Percentiles rank a stretch among this genome's conserved stretches.
phyloP scores from a whole-genome alignment of 2,888 invertebrate genomes.

The Drosophila anomalata region DNA sequence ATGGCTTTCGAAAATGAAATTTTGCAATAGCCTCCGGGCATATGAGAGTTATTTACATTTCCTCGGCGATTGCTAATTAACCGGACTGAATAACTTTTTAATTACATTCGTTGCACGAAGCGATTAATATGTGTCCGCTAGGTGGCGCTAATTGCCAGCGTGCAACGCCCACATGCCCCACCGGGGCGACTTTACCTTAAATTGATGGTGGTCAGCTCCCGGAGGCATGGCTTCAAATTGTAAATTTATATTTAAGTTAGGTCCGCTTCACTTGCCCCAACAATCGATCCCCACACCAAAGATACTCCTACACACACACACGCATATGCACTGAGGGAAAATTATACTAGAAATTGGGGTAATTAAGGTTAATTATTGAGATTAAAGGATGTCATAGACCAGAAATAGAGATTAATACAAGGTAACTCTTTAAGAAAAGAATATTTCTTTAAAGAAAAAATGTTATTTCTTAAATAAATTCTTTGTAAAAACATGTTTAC shows the following conservation, averaged over 20 bases:
- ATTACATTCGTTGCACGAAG: slow-evolving; percentile 30
- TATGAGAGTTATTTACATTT: slow-evolving; percentile 3
- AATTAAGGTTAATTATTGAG: too few relatives aligned
- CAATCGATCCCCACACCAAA: slow-evolving; percentile 30
- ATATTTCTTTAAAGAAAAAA: too few relatives aligned
- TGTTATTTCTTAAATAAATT: too few relatives aligned
- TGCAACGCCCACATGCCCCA: slow-evolving; percentile 19
- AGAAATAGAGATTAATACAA: too few relatives aligned
- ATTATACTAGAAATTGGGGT: too few relatives aligned
- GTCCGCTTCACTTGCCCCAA: slow-evolving; percentile 10
- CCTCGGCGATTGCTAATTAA: slow-evolving; percentile 17
- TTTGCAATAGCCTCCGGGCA: slow-evolving; percentile 6
- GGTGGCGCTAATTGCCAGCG: slow-evolving; percentile 42
- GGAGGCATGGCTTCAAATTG: slow-evolving; percentile 29
- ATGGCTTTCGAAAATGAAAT: slow-evolving; percentile 17
- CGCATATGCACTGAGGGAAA: neutral
- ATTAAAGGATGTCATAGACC: too few relatives aligned
- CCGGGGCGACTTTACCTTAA: slow-evolving; percentile 30
- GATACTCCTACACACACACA: neutral
- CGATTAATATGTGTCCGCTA: slow-evolving; percentile 43
- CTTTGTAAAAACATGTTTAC: neutral
- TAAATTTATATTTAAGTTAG: slow-evolving; percentile 38
- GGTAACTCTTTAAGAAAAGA: too few relatives aligned
- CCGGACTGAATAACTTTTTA: slow-evolving; percentile 28
- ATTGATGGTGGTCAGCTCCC: slow-evolving; percentile 41